A percentile compares a stretch with the other conserved stretches of the same genome.
phyloP scores from a whole-genome alignment of 1,140 invertebrate species.

The Laodelphax striatellus region DNA sequence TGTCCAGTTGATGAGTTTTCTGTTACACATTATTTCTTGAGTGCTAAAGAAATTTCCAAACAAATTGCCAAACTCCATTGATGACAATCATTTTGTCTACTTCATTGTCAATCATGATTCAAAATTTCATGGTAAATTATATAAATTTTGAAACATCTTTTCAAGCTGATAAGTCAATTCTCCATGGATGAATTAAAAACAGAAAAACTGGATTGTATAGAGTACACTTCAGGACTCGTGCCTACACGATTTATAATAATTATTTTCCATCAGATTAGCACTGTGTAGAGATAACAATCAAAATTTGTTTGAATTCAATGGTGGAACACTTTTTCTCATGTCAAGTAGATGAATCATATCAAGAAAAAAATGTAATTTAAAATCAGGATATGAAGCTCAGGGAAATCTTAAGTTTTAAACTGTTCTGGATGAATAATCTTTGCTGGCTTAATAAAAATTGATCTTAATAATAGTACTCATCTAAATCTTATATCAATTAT shows the following conservation, averaged over 20 bases:
- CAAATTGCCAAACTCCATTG: neutral
- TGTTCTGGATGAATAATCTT: neutral
- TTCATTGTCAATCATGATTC: neutral
- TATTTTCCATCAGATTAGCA: no score
- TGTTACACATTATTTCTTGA: no score
- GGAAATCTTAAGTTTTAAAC: constrained; percentile 1
- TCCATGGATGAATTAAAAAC: no score
- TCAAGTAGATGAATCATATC: neutral
- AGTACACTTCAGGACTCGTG: no score
- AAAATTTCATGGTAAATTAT: neutral
- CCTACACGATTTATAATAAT: no score
- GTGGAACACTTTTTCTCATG: neutral
- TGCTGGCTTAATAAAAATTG: no score
- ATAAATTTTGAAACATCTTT: neutral
- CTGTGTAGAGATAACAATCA: no score
- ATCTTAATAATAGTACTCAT: no score
- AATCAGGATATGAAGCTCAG: neutral
- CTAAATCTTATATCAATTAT: no score
- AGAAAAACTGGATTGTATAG: no score
- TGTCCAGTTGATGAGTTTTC: neutral
- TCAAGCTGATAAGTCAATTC: neutral
- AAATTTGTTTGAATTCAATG: no score
- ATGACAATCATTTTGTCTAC: neutral
- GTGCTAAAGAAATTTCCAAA: neutral
- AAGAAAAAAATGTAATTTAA: neutral